Percentiles rank a stretch among this genome's conserved stretches.
phyloP scores from a whole-genome alignment of 2,113 vertebrate species.

The Alouatta palliata region DNA sequence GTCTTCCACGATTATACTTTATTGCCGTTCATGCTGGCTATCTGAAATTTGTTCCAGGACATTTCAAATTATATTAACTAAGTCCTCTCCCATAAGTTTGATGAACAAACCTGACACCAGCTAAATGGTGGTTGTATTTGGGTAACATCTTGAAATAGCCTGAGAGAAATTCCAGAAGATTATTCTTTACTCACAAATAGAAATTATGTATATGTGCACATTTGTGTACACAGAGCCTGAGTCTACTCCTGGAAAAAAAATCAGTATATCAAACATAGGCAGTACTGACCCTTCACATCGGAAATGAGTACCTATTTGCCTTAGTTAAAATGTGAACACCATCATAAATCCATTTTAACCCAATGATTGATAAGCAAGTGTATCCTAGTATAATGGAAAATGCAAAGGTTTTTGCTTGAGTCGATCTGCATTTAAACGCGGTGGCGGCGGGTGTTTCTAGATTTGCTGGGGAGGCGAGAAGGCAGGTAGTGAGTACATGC shows the following conservation, averaged over 20 bases:
- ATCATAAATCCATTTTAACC: constrained; percentile 66
- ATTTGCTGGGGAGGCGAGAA: not conserved
- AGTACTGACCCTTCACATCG: constrained; percentile 70
- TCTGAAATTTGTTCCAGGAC: constrained; percentile 51
- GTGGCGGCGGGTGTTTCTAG: constrained; percentile 43
- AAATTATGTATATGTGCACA: constrained; percentile 1
- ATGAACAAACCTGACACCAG: constrained; percentile 56
- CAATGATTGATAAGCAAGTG: constrained; percentile 73
- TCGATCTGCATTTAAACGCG: constrained; percentile 40
- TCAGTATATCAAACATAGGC: constrained; percentile 59
- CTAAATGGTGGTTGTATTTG: constrained; percentile 72
- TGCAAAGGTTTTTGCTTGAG: constrained; percentile 66
- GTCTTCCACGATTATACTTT: constrained; percentile 60
- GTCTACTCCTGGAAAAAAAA: constrained; percentile 46
- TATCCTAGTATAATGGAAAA: constrained; percentile 64
- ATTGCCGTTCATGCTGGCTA: constrained; percentile 58
- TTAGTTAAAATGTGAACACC: constrained; percentile 71
- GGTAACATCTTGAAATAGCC: constrained; percentile 73
- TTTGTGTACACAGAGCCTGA: constrained; percentile 12
- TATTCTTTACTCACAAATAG: constrained; percentile 73
- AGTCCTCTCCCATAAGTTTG: constrained; percentile 48
- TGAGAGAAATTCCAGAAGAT: constrained; percentile 76
- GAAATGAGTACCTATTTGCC: constrained; percentile 75
- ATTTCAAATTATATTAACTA: constrained; percentile 50
- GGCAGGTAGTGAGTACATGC: not conserved